A percentile compares a stretch with the other conserved stretches of the same genome.
These are phyloP conservation scores for Monopterus albus DNA, from an alignment of 2,113 vertebrate genomes.

Conservation along the genomic window DNA sequence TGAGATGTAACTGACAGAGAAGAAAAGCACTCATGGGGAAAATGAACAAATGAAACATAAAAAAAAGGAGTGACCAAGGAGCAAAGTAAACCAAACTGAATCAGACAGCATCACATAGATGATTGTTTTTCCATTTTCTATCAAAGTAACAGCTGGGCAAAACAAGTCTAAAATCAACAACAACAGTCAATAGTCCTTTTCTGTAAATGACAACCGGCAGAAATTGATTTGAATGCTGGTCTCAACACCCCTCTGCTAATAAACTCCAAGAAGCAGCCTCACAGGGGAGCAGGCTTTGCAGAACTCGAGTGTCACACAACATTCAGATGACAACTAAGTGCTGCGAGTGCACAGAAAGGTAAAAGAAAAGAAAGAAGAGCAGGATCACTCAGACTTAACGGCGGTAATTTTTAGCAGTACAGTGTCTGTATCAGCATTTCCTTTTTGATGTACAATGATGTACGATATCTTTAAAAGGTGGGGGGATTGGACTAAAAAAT, in stretches of 20 bases:
- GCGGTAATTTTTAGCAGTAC: no score
- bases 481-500: constrained; percentile 52
- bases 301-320: background rate
- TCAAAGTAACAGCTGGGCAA: constrained; percentile 6
- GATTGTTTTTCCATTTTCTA: constrained; percentile 13
- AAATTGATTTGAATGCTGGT: constrained; percentile 34
- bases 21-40: background rate
- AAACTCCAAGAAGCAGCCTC: constrained; percentile 19
- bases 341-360: constrained; percentile 1
- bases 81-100: constrained; percentile 18
- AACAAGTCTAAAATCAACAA: constrained; percentile 23
- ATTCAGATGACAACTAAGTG: constrained; percentile 1
- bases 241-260: background rate
- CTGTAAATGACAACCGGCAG: constrained; percentile 38
- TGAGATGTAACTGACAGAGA: background rate
- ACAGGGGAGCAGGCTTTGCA: background rate
- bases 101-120: background rate
- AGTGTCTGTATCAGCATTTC: no score
- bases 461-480: no score
- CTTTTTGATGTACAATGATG: background rate
- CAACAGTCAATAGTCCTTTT: constrained; percentile 46
- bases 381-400: no score
- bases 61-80: constrained; percentile 17
- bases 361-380: background rate
- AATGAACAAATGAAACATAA: constrained; percentile 16